These are phyloP conservation scores for Polylopha cassiicola DNA, from an alignment of 2,888 invertebrate genomes.

Conservation along the genomic window DNA sequence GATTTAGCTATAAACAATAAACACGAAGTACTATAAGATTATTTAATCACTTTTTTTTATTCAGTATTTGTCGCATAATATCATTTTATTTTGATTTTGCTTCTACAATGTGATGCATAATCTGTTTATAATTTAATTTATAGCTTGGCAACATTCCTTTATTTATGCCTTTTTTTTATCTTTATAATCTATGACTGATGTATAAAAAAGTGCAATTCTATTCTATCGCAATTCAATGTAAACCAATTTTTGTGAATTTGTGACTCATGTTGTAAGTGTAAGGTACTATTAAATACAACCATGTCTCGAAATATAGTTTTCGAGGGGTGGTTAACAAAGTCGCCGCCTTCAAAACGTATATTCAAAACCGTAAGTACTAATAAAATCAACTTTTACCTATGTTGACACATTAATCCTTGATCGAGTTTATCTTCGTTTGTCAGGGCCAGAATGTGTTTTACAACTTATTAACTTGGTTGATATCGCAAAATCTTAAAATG, in stretches of 20 bases:
- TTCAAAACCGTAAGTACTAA: slow-evolving; percentile 92
- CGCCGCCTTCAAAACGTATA: slow-evolving; percentile 93
- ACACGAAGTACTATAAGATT: too few species aligned
- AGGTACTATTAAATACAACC: slow-evolving; percentile 29
- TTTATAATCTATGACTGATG: slow-evolving; percentile 13
- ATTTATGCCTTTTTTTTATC: slow-evolving; percentile 4
- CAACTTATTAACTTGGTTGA: neutral
- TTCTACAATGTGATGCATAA: too few species aligned
- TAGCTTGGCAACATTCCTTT: slow-evolving; percentile 6
- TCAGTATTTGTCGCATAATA: too few species aligned
- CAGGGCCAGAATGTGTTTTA: slow-evolving; percentile 25
- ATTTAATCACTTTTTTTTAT: too few species aligned
- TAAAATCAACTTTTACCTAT: slow-evolving; percentile 37
- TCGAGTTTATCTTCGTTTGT: slow-evolving; percentile 27
- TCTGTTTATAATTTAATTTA: neutral
- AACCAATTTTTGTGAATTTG: slow-evolving; percentile 37
- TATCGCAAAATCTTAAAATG: neutral
- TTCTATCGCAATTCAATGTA: slow-evolving; percentile 29
- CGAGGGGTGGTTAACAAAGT: slow-evolving; percentile 97
- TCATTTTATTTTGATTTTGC: too few species aligned
- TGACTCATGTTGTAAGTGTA: slow-evolving; percentile 41
- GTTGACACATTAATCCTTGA: slow-evolving; percentile 47
- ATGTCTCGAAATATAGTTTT: slow-evolving; percentile 84
- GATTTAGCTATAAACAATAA: too few species aligned
- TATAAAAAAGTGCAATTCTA: slow-evolving; percentile 17